Conservation (phyloP, 2,113 vertebrate genomes). For the Ginglymostoma cirratum region DNA sequence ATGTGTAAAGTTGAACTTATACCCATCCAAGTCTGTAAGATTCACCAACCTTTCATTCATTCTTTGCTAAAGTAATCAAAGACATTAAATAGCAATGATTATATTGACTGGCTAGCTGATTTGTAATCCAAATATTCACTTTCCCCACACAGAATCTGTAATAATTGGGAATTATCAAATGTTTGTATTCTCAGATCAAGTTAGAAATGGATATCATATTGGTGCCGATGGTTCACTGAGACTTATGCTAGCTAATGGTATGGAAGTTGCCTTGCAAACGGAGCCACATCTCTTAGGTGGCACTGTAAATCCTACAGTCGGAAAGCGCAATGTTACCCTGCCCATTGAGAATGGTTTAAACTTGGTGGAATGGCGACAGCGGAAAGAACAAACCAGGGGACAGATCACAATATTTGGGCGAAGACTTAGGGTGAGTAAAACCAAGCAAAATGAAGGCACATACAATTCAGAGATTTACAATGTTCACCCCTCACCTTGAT, state of each 20-base stretch:
- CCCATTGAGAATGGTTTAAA: constrained; percentile 95
- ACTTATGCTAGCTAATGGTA: constrained; percentile 85
- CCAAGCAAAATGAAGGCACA: neutral
- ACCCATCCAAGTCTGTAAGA: neutral
- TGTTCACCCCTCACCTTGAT: neutral
- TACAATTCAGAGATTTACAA: neutral
- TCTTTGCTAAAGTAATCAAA: neutral
- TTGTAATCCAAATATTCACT: neutral
- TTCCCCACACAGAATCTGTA: neutral
- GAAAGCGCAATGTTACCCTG: constrained; percentile 89
- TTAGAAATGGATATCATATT: constrained; percentile 94
- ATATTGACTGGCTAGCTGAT: neutral
- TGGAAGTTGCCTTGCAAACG: constrained; percentile 92
- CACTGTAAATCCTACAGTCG: constrained; percentile 89
- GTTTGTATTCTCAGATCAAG: constrained; percentile 71
- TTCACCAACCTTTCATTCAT: neutral
- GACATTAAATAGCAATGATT: neutral
- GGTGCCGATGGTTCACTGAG: constrained; percentile 85
- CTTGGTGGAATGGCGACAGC: constrained; percentile 93
- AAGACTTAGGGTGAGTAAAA: constrained; percentile 77
- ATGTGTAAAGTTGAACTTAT: neutral
- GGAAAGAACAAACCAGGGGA: constrained; percentile 88
- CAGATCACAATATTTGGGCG: constrained; percentile 94
- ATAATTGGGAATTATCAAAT: neutral
- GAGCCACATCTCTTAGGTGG: constrained; percentile 92